Percentiles rank a stretch among this genome's conserved stretches.
These are phyloP conservation scores for Xiphydria camelus DNA, from an alignment of 2,888 invertebrate species.

Conservation along the genomic window DNA sequence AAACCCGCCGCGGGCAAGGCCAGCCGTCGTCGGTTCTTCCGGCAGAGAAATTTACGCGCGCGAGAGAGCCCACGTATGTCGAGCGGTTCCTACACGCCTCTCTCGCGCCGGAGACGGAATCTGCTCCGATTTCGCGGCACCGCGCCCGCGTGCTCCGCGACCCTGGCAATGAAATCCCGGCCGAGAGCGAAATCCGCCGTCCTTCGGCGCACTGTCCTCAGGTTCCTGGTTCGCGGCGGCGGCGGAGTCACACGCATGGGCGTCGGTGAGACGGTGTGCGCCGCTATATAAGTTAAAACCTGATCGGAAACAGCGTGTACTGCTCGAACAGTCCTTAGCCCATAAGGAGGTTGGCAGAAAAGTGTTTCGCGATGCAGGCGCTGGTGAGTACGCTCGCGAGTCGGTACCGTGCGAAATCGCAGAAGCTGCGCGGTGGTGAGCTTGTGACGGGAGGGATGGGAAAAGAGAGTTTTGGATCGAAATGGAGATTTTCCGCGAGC, in stretches of 20 bases:
- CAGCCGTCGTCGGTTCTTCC: neutral
- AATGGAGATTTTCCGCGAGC: no score
- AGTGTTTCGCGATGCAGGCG: conserved; percentile 12
- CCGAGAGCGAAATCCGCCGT: conserved; percentile 22
- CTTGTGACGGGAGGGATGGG: no score
- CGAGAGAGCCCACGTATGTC: conserved; percentile 3
- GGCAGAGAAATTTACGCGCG: conserved; percentile 4
- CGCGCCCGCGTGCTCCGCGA: neutral
- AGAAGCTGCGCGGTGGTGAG: neutral
- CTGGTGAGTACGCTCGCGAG: conserved; percentile 7
- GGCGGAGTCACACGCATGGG: conserved; percentile 4
- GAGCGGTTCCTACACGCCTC: conserved; percentile 1
- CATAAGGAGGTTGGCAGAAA: conserved; percentile 36
- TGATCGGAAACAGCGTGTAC: conserved; percentile 38
- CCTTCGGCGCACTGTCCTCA: conserved; percentile 31
- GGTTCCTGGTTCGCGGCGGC: conserved; percentile 40
- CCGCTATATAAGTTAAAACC: conserved; percentile 43
- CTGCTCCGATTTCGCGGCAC: conserved; percentile 1
- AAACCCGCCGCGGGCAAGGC: conserved; percentile 13
- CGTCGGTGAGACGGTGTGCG: conserved; percentile 7
- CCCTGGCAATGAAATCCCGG: conserved; percentile 1
- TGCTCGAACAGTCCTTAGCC: conserved; percentile 41
- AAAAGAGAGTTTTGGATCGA: no score
- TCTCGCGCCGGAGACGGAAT: conserved; percentile 10
- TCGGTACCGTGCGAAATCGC: neutral